Evolutionary conservation across 2,888 invertebrate species (phyloP).

Genomic region (Minunthozetes semirufus): DNA sequence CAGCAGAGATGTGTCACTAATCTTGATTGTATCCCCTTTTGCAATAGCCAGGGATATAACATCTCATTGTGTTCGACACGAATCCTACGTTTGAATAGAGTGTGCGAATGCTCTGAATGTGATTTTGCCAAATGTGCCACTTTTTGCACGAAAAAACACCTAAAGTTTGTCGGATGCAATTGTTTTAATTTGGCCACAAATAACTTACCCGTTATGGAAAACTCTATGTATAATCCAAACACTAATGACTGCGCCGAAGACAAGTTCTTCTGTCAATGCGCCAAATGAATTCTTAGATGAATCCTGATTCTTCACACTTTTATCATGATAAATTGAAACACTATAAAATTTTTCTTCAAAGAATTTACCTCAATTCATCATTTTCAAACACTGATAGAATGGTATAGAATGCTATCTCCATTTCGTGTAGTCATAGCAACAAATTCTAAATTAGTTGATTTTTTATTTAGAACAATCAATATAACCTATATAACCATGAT

Average conservation of each 20-base stretch:
- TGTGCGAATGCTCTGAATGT: conserved; percentile 35
- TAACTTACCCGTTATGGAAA: conserved; percentile 1
- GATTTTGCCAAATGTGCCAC: conserved; percentile 33
- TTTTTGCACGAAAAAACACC: conserved; percentile 26
- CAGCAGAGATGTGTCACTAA: conserved; percentile 27
- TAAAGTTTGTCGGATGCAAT: conserved; percentile 35
- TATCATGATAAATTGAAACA: too few species aligned
- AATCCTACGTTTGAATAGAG: conserved; percentile 27
- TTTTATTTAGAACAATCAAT: too few species aligned
- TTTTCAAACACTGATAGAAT: too few species aligned
- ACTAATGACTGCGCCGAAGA: conserved; percentile 35
- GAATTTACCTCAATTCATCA: too few species aligned
- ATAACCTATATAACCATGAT: too few species aligned
- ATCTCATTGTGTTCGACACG: conserved; percentile 30
- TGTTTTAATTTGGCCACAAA: conserved; percentile 31
- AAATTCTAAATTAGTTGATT: too few species aligned
- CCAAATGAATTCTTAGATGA: conserved; percentile 15
- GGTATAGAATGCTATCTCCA: too few species aligned
- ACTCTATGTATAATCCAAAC: conserved; percentile 10
- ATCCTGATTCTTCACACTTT: not conserved
- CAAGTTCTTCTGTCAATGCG: conserved; percentile 35
- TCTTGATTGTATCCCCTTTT: conserved; percentile 20
- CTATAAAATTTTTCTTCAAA: too few species aligned
- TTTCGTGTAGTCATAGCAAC: too few species aligned
- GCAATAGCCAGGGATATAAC: conserved; percentile 30